These are phyloP conservation scores for Urosaurus nigricauda DNA, from an alignment of 2,797 vertebrate genomes.

Conservation along the genomic window DNA sequence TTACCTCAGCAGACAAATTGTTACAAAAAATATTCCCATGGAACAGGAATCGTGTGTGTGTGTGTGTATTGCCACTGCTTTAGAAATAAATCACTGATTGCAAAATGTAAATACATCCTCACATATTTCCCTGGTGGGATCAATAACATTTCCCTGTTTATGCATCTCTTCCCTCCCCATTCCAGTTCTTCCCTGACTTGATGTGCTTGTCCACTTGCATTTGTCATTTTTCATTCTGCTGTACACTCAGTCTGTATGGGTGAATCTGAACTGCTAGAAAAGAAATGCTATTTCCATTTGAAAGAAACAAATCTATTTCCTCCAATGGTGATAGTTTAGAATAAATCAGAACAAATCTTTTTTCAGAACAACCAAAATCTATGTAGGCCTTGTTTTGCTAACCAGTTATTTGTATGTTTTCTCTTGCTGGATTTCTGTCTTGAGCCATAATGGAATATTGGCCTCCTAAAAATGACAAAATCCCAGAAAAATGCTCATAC, in stretches of 20 bases:
- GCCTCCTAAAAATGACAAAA: not conserved
- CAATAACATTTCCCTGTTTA: not conserved
- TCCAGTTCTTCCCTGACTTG: not conserved
- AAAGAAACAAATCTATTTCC: not conserved
- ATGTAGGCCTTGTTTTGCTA: not conserved
- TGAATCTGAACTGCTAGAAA: conserved; percentile 5
- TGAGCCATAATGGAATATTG: not conserved
- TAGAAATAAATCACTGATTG: conserved; percentile 29
- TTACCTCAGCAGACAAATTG: not conserved
- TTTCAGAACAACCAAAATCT: not conserved
- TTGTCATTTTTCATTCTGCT: conserved; percentile 25
- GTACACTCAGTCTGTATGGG: not conserved
- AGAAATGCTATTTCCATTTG: not conserved
- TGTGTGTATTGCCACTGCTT: too few species aligned
- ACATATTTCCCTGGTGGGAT: conserved; percentile 12
- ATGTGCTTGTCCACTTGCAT: conserved; percentile 16
- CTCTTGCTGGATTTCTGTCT: not conserved
- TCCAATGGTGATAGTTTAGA: not conserved
- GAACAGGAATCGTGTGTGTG: not conserved
- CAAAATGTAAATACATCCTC: conserved; percentile 26
- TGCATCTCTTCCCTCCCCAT: not conserved
- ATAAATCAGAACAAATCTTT: not conserved
- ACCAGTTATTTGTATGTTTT: not conserved
- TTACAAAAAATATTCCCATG: not conserved
- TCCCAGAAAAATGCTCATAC: not conserved